phyloP scores from a whole-genome alignment of 1,140 invertebrate species.

The Bombyx mori region ASM3026992v2 NC_085112.1:6403001-6403500 shows the following conservation, averaged over 20 bases:
- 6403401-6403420: too few relatives aligned
- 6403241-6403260: not conserved
- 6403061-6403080: conserved; percentile 69
- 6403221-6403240: conserved; percentile 2
- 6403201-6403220: conserved; percentile 17
- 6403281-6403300: not conserved
- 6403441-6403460: too few relatives aligned
- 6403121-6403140: conserved; percentile 2
- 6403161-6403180: conserved; percentile 34
- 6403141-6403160: conserved; percentile 15
- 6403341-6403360: too few relatives aligned
- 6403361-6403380: too few relatives aligned
- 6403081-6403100: conserved; percentile 54
- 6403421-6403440: too few relatives aligned
- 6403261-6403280: not conserved
- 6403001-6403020: conserved; percentile 11
- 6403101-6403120: conserved; percentile 26
- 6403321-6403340: too few relatives aligned
- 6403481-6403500: too few relatives aligned
- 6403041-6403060: conserved; percentile 64
- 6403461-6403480: too few relatives aligned
- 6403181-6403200: conserved; percentile 28
- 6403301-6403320: too few relatives aligned
- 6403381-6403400: too few relatives aligned
- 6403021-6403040: conserved; percentile 20